These are phyloP conservation scores for Mythimna ferrago DNA, from an alignment of 2,888 invertebrate genomes.

Conservation along the genomic window DNA sequence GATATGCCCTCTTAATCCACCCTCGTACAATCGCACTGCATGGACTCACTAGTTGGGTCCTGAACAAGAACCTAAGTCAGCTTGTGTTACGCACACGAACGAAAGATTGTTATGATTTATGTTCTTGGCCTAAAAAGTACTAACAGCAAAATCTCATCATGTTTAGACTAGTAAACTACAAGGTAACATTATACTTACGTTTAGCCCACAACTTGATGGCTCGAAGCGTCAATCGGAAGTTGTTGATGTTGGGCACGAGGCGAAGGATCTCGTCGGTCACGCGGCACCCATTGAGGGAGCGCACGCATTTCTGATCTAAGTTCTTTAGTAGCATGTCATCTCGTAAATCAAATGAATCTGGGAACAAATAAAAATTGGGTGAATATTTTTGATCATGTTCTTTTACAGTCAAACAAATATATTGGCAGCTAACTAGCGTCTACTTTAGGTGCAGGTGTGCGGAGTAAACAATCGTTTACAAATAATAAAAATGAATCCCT, in stretches of 20 bases:
- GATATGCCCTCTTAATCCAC: too few species aligned
- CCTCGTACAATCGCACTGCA: too few species aligned
- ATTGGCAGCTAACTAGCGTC: background rate
- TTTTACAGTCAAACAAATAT: background rate
- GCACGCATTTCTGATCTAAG: slow-evolving; percentile 98
- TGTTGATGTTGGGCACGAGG: slow-evolving; percentile 98
- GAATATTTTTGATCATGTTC: background rate
- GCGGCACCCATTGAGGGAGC: slow-evolving; percentile 99
- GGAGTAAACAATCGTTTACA: too few species aligned
- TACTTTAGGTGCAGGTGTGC: too few species aligned
- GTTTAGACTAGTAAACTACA: too few species aligned
- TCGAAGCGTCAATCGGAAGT: slow-evolving; percentile 97
- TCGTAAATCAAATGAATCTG: slow-evolving; percentile 95
- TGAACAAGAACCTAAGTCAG: too few species aligned
- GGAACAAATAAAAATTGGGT: slow-evolving; percentile 32
- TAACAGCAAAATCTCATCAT: too few species aligned
- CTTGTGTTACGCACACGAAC: too few species aligned
- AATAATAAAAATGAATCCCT: too few species aligned
- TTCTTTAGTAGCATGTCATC: slow-evolving; percentile 98
- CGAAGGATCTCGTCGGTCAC: slow-evolving; percentile 99
- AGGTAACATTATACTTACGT: slow-evolving; percentile 25
- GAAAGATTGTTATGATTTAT: too few species aligned
- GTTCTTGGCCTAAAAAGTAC: too few species aligned
- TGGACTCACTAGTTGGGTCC: too few species aligned
- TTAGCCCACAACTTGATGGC: slow-evolving; percentile 99